A percentile compares a stretch with the other conserved stretches of the same genome.
Evolutionary conservation across 2,888 invertebrate species (phyloP).

Genomic region (Spilosoma lubricipeda): DNA sequence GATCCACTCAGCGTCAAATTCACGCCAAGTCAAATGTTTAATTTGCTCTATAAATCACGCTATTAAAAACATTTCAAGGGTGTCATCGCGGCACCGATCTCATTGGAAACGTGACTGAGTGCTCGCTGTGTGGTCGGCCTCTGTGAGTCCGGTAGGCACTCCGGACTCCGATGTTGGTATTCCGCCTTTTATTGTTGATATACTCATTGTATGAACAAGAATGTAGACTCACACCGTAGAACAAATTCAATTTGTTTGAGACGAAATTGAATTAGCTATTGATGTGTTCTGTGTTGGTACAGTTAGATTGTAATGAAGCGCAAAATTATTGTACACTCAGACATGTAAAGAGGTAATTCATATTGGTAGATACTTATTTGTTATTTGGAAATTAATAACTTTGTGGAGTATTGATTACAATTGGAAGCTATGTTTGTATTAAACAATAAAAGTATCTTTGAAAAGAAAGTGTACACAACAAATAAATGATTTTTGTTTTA

Average conservation of each 20-base stretch:
- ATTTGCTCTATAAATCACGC: constrained; percentile 86
- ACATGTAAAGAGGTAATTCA: constrained; percentile 16
- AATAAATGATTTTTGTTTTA: too few species aligned
- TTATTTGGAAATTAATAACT: background rate
- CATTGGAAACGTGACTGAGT: constrained; percentile 81
- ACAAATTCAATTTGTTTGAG: constrained; percentile 75
- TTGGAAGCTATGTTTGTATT: background rate
- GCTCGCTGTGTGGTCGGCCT: constrained; percentile 77
- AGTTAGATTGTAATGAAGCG: constrained; percentile 50
- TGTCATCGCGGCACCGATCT: constrained; percentile 83
- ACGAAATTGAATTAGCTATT: constrained; percentile 60
- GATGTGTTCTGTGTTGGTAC: constrained; percentile 50
- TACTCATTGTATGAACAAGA: constrained; percentile 67
- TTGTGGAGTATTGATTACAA: background rate
- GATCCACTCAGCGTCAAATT: constrained; percentile 84
- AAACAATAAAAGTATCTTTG: background rate
- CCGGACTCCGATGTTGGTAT: constrained; percentile 60
- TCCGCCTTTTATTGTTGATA: constrained; percentile 66
- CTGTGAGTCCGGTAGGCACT: constrained; percentile 13
- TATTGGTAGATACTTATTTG: constrained; percentile 37
- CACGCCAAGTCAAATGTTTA: constrained; percentile 87
- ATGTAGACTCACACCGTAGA: constrained; percentile 57
- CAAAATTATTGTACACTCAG: constrained; percentile 36
- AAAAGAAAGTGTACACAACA: too few species aligned
- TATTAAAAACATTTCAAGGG: constrained; percentile 86